Base-by-base conservation (phyloP, 2,888 invertebrate species). In the Lymantria dispar region DNA sequence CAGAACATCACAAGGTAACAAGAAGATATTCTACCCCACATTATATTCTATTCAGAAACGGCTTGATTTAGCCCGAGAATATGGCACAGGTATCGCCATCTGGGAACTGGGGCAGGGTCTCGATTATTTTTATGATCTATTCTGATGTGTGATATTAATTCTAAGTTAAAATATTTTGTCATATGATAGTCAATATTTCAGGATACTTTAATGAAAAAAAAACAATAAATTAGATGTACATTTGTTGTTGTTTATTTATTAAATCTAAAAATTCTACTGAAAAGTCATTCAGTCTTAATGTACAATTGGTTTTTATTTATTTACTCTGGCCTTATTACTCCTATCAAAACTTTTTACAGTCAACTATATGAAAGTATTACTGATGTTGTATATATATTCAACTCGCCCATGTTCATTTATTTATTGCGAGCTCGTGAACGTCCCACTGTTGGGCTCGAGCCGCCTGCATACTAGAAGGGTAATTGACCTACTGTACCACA, bases 61-160 rank as follows among this genome's bases (percentile, higher is more conserved):
- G 61, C 87, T 98, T 12, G 94, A 97, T 52, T 86, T 98, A 44
- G 97, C 97, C 0, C 87, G 92, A 51, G 94, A 96, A 75, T 92
- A 97, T 47, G 96, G 96, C 8, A 95, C 95, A 2, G 98, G 98
- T 0, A 91, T 98, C 42, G 96, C 98, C 0, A 95, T 99, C 69
- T 98, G 98, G 98, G 98, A 99, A 79, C 85, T 98, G n/a, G 98
- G 98, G 0, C 98, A 99, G 86, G 98, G 98, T 15, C 89, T 98
- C 13, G 96, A 98, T 84, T 98, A 97, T 81, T 98, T 98, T 84
- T 98, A 98, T 82, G 98, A 98, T 91, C 74, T 91, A 61, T 76
- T 91, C 60, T 91, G 73, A 85, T 65, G 44, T 87, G 83, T 87
- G 83, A 87, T 87, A 88, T 72, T 85, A 82, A 68, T 65, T 68